Conservation (phyloP, 2,888 invertebrate species). For the Pterobdella sp. region DNA sequence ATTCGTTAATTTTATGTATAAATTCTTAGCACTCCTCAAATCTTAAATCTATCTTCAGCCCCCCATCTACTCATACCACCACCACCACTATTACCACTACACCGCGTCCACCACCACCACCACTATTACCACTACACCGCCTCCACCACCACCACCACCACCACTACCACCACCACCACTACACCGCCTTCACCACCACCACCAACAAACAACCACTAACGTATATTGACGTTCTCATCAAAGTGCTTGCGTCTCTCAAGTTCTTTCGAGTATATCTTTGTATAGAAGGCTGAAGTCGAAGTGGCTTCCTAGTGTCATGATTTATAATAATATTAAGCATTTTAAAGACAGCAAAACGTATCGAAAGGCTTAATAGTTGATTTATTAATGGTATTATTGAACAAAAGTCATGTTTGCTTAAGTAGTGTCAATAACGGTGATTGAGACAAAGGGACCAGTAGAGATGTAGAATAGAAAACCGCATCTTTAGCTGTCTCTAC, state of each 20-base stretch:
- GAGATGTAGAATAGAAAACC: too few relatives aligned
- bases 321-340: too few relatives aligned
- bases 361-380: too few relatives aligned
- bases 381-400: too few relatives aligned
- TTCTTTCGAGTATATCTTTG: slow-evolving; percentile 76
- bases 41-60: background rate
- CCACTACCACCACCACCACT: background rate
- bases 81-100: background rate
- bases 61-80: background rate
- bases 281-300: slow-evolving; percentile 68
- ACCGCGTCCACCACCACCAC: background rate
- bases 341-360: too few relatives aligned
- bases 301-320: slow-evolving; percentile 53
- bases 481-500: too few relatives aligned
- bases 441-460: too few relatives aligned
- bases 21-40: slow-evolving; percentile 1
- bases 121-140: background rate
- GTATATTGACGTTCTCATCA: slow-evolving; percentile 48
- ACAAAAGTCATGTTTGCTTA: too few relatives aligned
- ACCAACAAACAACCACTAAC: background rate
- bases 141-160: background rate
- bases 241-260: slow-evolving; percentile 66
- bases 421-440: too few relatives aligned
- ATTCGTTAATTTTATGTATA: slow-evolving; percentile 8
- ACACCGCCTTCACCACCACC: background rate